Conservation (phyloP, 2,888 invertebrate species). For the Colletes collaris region DNA sequence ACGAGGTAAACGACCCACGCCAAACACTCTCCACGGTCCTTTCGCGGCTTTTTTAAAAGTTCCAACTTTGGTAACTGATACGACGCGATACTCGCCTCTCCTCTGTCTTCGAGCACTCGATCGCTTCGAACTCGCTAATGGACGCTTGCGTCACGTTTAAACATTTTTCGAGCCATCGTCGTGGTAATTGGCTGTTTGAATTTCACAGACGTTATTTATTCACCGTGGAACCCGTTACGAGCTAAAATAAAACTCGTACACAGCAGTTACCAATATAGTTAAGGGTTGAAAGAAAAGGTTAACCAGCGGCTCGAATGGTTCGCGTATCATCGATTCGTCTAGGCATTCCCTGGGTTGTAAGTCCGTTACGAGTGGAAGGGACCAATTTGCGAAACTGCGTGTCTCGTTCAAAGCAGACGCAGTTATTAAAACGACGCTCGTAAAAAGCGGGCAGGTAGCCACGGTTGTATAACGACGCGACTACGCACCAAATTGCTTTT, state of each 20-base stretch:
- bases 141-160: conserved; percentile 10
- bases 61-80: conserved; percentile 29
- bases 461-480: neutral
- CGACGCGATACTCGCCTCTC: neutral
- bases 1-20: conserved; percentile 59
- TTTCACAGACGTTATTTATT: too few species aligned
- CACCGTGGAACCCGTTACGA: too few species aligned
- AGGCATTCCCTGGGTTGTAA: neutral
- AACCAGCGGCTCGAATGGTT: too few species aligned
- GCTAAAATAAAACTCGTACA: too few species aligned
- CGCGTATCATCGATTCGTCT: too few species aligned
- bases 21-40: conserved; percentile 24
- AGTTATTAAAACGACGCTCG: conserved; percentile 24
- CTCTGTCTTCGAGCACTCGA: neutral
- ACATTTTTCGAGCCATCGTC: neutral
- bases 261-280: too few species aligned
- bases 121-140: neutral
- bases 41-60: conserved; percentile 23
- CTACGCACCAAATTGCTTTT: conserved; percentile 20
- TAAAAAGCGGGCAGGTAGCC: neutral
- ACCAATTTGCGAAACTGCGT: conserved; percentile 1
- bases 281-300: too few species aligned
- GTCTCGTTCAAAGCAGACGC: neutral
- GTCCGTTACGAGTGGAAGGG: neutral
- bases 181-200: conserved; percentile 7